Percentiles rank a stretch among this genome's conserved stretches.
Conservation (phyloP, 2,113 vertebrate species). For the Apus apus region DNA sequence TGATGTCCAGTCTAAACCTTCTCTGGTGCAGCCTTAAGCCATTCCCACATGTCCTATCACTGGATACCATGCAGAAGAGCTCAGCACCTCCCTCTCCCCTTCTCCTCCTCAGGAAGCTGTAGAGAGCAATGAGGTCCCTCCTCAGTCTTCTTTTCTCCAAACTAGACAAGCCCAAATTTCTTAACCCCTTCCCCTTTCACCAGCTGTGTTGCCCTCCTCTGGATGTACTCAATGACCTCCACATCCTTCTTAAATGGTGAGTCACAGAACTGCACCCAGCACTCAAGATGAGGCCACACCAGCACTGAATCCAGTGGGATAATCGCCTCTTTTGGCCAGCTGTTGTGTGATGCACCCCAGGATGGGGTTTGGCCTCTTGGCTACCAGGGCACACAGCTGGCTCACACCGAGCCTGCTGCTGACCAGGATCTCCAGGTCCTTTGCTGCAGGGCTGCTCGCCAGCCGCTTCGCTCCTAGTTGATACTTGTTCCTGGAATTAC, state of each 20-base stretch:
- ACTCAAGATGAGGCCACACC: background rate
- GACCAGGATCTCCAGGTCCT: background rate
- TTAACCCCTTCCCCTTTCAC: background rate
- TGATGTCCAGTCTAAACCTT: background rate
- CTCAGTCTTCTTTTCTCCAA: background rate
- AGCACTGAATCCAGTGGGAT: background rate
- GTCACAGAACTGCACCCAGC: background rate
- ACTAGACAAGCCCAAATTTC: background rate
- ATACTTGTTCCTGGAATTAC: background rate
- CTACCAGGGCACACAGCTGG: too few species aligned
- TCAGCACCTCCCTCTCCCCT: background rate
- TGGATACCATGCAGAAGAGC: background rate
- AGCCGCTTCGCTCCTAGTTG: background rate
- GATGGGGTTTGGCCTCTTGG: background rate
- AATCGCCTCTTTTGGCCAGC: background rate
- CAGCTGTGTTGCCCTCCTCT: background rate
- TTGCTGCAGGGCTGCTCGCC: background rate
- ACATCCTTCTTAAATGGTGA: background rate
- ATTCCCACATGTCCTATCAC: background rate
- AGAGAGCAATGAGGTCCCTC: background rate
- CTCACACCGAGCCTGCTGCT: background rate
- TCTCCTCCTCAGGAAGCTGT: background rate
- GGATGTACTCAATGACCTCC: background rate
- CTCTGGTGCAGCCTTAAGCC: background rate
- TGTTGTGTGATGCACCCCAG: background rate